Base-by-base conservation (phyloP, 1,140 invertebrate species). In the Hormaphis cornu region DNA sequence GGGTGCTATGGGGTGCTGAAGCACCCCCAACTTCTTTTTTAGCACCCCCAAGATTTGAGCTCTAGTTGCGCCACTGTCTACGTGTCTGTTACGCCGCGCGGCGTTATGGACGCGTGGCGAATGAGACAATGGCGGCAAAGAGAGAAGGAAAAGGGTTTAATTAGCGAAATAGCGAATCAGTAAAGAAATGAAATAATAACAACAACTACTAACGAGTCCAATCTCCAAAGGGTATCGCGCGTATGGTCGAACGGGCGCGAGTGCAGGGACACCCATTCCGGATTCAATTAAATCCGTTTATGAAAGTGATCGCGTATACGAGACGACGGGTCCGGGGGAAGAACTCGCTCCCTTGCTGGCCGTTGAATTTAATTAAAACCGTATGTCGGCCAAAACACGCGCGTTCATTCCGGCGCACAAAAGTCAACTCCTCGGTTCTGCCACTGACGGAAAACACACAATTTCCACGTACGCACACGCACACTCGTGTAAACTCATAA, bases 271-370 rank as follows among this genome's bases (percentile, higher is more conserved):
- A 66, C 42, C 61, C 50, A 66, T 66, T 66, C 61, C 42, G 42
- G 61, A 66, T 66, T 66, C 61, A 66, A 66, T 66, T 66, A 66
- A 66, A 66, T 66, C 61, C 61, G 61, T 66, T 66, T 66, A 66
- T 66, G 61, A 66, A 66, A 66, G 42, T 48, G 61, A 66, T 66
- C 44, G 26, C 40, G 18, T 46, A n/a, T 10, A 3, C 40, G 28
- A 50, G 24, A 20, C 10, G 18, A 37, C 1, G 18, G 22, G n/a
- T n/a, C n/a, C 26, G 18, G 22, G 10, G 40, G 24, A 42, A 37
- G 12, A 16, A 24, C 22, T 12, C 20, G 26, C 3, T 33, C 52
- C 33, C 52, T 54, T 28, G 26, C 24, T 35, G 61, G 44, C 61
- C 35, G 61, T 66, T 66, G 44, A 66, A 66, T 66, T 66, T 66